Evolutionary conservation across 2,797 vertebrate species (phyloP), one percentile per base, ranked within the genome.

Genomic region (Myotis findleyi): DNA sequence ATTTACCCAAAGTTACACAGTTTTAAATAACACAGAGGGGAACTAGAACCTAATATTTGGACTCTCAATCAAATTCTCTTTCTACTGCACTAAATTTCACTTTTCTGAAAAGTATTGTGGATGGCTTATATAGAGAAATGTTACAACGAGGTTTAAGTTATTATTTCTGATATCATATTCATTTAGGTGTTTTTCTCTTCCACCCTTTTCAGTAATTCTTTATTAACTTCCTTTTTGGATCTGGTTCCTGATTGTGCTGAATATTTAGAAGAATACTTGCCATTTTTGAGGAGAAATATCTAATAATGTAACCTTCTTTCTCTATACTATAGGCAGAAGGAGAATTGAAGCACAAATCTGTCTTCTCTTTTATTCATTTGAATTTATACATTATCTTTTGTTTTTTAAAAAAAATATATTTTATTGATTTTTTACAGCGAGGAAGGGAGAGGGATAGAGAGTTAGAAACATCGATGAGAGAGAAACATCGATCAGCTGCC

Each of bases 311-410:
- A 53, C 44, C 11, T 7, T 51, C 30, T 49, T 92, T 57, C 72
- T 81, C 30, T 53, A 16, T 72, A 41, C 76, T 71, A 53, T 7
- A 73, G 41, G 6, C 41, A 86, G 38, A 95, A 87, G 10, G 77
- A 27, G 8, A 91, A 84, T 20, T 80, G 17, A 23, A 89, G 8
- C 27, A 92, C n/a, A 92, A 79, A 87, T 68, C 18, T 77, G 0
- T 84, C 17, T 92, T 73, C 27, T 33, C 64, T 84, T 91, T 89
- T 96, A 89, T 93, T 96, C 73, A 71, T 75, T 79, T 95, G 87
- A 38, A 38, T 38, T 38, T 38, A 38, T 38, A 38, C 38, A 38
- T 38, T 38, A 38, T 38, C 5, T 38, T 38, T 38, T 38, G 38
- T 38, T 38, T 38, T 38, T 38, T 38, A 6, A 6, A 38, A 36